Percentiles rank a stretch among this genome's conserved stretches.
phyloP scores from a whole-genome alignment of 2,888 invertebrate genomes.

The Phyllotreta striolata region DNA sequence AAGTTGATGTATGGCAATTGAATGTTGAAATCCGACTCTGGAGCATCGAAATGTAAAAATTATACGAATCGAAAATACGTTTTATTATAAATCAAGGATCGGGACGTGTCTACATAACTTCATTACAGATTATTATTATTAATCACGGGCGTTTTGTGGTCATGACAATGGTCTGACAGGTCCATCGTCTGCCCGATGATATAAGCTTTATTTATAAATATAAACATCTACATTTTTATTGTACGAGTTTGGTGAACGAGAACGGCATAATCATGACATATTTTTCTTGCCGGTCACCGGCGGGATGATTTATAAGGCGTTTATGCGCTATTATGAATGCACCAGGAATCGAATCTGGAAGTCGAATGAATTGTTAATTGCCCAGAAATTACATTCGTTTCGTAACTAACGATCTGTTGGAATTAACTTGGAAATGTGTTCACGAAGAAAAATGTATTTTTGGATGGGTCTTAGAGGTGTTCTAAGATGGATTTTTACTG shows the following conservation, averaged over 20 bases:
- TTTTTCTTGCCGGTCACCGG: slow-evolving; percentile 11
- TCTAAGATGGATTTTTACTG: too few relatives aligned
- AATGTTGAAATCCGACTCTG: slow-evolving; percentile 4
- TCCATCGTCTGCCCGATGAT: slow-evolving; percentile 15
- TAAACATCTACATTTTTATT: slow-evolving; percentile 1
- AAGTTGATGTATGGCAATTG: slow-evolving; percentile 44
- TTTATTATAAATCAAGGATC: slow-evolving; percentile 60
- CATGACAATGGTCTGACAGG: slow-evolving; percentile 47
- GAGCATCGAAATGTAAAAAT: slow-evolving; percentile 41
- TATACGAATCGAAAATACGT: slow-evolving; percentile 56
- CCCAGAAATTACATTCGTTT: not conserved
- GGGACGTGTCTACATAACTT: slow-evolving; percentile 61
- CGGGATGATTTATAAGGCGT: too few relatives aligned
- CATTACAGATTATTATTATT: slow-evolving; percentile 62
- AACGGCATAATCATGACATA: slow-evolving; percentile 3
- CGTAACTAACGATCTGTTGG: not conserved
- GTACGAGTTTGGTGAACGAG: slow-evolving; percentile 7
- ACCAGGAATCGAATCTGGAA: too few relatives aligned
- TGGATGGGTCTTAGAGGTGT: not conserved
- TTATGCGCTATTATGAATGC: too few relatives aligned
- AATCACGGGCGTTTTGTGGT: slow-evolving; percentile 59
- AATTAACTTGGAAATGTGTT: too few relatives aligned
- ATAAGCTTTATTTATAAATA: slow-evolving; percentile 16
- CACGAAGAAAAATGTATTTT: not conserved
- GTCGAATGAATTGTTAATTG: too few relatives aligned